Conservation (phyloP, 2,888 invertebrate species). For the Cecidostiba fungosa region DNA sequence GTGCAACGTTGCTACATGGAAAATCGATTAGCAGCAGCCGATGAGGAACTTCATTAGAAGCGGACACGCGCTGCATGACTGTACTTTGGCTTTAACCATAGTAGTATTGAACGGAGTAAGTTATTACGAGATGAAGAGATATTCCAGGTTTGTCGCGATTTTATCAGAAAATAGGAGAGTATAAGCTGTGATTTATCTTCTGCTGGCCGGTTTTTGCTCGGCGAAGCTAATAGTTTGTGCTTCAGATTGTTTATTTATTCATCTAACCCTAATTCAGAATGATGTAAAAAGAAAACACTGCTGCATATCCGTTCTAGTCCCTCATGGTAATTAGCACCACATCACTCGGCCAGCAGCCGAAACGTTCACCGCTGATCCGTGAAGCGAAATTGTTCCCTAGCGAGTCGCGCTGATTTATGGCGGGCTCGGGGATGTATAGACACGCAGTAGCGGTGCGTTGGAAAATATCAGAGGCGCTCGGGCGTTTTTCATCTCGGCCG, state of each 20-base stretch:
- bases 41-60: slow-evolving; percentile 48
- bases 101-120: slow-evolving; percentile 8
- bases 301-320: background rate
- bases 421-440: background rate
- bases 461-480: background rate
- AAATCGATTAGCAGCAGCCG: slow-evolving; percentile 50
- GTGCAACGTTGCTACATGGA: slow-evolving; percentile 29
- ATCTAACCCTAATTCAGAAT: too few relatives aligned
- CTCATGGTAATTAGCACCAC: background rate
- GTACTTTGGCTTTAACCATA: background rate
- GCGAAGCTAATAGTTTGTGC: background rate
- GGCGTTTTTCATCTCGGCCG: background rate
- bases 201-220: background rate
- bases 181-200: slow-evolving; percentile 31
- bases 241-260: background rate
- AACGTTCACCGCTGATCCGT: background rate
- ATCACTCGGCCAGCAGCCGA: background rate
- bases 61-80: background rate
- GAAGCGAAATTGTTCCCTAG: slow-evolving; percentile 22
- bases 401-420: slow-evolving; percentile 39
- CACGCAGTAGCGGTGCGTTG: background rate
- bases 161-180: slow-evolving; percentile 45
- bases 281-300: too few relatives aligned
- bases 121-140: slow-evolving; percentile 6
- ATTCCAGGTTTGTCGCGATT: slow-evolving; percentile 25